Conservation (phyloP, 2,888 invertebrate species). For the Podotricha telesiphe region DNA sequence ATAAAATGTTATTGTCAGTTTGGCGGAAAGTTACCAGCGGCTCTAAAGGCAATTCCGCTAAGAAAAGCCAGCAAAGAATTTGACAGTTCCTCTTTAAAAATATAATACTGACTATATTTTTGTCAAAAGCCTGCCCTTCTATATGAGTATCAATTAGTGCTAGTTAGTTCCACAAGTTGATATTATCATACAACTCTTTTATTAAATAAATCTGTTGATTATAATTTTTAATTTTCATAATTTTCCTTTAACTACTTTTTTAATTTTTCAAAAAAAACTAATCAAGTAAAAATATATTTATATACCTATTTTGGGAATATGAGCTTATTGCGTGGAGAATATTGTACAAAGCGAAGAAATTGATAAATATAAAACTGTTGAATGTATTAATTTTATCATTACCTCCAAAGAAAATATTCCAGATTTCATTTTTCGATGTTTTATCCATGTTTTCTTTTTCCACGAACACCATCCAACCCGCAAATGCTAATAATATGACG, state of each 20-base stretch:
- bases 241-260: too few species aligned
- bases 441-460: conserved; percentile 87
- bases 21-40: not conserved
- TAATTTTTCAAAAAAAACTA: too few species aligned
- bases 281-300: too few species aligned
- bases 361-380: too few species aligned
- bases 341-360: too few species aligned
- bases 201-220: too few species aligned
- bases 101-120: too few species aligned
- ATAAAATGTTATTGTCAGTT: conserved; percentile 20
- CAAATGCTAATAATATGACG: conserved; percentile 88
- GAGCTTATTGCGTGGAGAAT: too few species aligned
- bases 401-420: conserved; percentile 96
- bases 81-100: not conserved
- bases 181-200: not conserved
- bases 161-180: not conserved
- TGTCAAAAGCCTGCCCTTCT: not conserved
- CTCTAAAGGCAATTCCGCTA: not conserved
- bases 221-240: too few species aligned
- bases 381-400: conserved; percentile 32
- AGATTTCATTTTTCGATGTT: conserved; percentile 91
- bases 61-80: not conserved
- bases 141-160: too few species aligned
- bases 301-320: too few species aligned
- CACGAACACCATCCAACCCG: conserved; percentile 88